A percentile compares a stretch with the other conserved stretches of the same genome.
Evolutionary conservation across 2,888 invertebrate species (phyloP).

Genomic region (Poecilobothrus nobilitatus): DNA sequence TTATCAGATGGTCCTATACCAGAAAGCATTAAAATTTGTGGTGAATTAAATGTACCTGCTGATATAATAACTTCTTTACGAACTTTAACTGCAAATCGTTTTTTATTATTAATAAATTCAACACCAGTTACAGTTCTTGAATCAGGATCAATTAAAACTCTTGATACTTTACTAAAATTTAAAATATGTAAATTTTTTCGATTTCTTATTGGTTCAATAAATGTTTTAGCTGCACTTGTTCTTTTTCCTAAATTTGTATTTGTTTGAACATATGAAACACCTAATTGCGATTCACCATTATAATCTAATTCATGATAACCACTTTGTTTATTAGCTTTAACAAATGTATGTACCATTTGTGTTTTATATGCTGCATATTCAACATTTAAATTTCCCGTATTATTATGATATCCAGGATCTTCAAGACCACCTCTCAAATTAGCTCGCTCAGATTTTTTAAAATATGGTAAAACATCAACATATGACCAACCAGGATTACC

Average conservation of each 20-base stretch:
- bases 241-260: slow-evolving; percentile 53
- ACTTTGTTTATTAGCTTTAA: slow-evolving; percentile 55
- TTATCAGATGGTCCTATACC: slow-evolving; percentile 56
- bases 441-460: slow-evolving; percentile 50
- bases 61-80: slow-evolving; percentile 74
- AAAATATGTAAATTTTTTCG: slow-evolving; percentile 59
- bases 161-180: slow-evolving; percentile 54
- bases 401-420: slow-evolving; percentile 49
- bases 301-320: slow-evolving; percentile 63
- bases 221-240: slow-evolving; percentile 58
- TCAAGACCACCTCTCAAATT: slow-evolving; percentile 40
- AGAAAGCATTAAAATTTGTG: slow-evolving; percentile 83
- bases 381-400: slow-evolving; percentile 53
- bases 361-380: slow-evolving; percentile 52
- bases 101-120: slow-evolving; percentile 51
- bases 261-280: slow-evolving; percentile 59
- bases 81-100: slow-evolving; percentile 48
- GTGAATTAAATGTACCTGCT: slow-evolving; percentile 80
- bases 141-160: slow-evolving; percentile 54
- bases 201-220: slow-evolving; percentile 49
- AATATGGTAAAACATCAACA: slow-evolving; percentile 53
- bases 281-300: slow-evolving; percentile 54
- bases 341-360: slow-evolving; percentile 48
- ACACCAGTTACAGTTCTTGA: slow-evolving; percentile 61
- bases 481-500: slow-evolving; percentile 71